These are phyloP conservation scores for Haliaeetus leucogaster DNA, from an alignment of 2,113 vertebrate species.

Conservation along the genomic window DNA sequence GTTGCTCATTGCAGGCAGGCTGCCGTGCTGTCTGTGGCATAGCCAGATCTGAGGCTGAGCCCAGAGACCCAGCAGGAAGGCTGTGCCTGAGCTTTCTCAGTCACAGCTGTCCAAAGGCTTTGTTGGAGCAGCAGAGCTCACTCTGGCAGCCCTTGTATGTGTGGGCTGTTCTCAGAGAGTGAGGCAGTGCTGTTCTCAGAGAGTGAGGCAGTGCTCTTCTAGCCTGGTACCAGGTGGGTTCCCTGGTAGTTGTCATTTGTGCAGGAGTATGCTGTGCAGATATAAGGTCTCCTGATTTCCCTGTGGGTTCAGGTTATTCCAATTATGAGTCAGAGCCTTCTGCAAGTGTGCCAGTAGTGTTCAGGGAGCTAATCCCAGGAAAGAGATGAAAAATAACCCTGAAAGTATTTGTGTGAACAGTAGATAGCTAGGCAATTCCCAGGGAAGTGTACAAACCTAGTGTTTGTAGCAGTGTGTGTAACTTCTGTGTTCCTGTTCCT, in stretches of 20 bases:
- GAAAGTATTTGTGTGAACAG: not conserved
- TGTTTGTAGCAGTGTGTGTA: not conserved
- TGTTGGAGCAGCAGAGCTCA: not conserved
- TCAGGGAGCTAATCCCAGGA: constrained; percentile 14
- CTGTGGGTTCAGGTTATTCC: not conserved
- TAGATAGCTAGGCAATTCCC: not conserved
- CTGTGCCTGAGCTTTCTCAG: not conserved
- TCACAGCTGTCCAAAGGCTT: not conserved
- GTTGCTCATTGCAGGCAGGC: rapidly evolving
- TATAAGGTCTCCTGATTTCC: constrained; percentile 9
- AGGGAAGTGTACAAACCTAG: not conserved
- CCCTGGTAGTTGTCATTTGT: not conserved
- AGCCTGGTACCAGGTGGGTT: not conserved
- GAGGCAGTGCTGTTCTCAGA: not conserved
- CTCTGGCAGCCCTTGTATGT: not conserved
- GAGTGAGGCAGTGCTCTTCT: not conserved
- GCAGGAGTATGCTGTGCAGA: not conserved
- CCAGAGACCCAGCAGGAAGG: not conserved
- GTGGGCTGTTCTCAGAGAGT: not conserved
- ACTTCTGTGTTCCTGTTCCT: not conserved
- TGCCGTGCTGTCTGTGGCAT: not conserved
- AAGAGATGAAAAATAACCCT: constrained; percentile 15
- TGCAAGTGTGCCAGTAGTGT: constrained; percentile 1
- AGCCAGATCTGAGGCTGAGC: rapidly evolving
- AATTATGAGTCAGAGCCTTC: not conserved